These are phyloP conservation scores for Willisornis vidua DNA, from an alignment of 2,113 vertebrate species.

Conservation along the genomic window DNA sequence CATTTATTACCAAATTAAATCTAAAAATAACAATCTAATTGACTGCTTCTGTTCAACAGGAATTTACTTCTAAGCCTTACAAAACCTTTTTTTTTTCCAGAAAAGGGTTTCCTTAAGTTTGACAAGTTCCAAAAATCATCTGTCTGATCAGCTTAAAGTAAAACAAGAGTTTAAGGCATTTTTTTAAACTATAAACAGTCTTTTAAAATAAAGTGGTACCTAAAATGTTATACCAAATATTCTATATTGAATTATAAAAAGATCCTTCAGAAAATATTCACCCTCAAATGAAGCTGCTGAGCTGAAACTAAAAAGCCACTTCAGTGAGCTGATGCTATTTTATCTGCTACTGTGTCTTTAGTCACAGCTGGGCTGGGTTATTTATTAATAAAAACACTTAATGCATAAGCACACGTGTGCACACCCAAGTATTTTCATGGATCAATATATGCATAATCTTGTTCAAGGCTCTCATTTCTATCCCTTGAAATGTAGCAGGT, in stretches of 20 bases:
- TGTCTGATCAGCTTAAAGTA: not conserved
- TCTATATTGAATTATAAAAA: not conserved
- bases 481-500: not conserved
- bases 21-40: not conserved
- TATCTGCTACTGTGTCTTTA: not conserved
- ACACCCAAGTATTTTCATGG: not conserved
- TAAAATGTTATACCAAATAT: not conserved
- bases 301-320: not conserved
- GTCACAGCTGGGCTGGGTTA: not conserved
- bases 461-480: not conserved
- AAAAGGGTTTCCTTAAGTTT: not conserved
- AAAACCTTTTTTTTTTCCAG: not conserved
- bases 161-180: not conserved
- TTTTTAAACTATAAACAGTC: not conserved
- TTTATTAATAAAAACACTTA: constrained; percentile 17
- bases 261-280: not conserved
- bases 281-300: not conserved
- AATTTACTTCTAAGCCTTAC: not conserved
- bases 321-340: not conserved
- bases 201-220: not conserved
- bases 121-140: not conserved
- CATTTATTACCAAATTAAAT: not conserved
- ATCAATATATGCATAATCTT: not conserved
- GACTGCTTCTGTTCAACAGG: not conserved
- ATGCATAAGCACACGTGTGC: not conserved